These are phyloP conservation scores for Rhingia rostrata DNA, from an alignment of 2,888 invertebrate species.

Conservation along the genomic window DNA sequence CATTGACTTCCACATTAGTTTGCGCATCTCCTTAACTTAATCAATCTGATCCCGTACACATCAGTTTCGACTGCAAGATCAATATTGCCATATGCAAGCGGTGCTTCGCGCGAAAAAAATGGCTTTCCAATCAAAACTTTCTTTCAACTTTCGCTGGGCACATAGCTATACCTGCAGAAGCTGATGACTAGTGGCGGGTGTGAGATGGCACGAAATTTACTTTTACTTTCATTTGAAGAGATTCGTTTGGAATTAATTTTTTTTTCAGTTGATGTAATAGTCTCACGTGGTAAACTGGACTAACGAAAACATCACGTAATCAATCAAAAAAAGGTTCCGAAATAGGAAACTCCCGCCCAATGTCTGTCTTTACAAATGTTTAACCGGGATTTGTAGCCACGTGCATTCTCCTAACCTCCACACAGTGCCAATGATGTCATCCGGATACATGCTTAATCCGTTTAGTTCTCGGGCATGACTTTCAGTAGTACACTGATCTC, in stretches of 20 bases:
- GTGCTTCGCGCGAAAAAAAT: conserved; percentile 44
- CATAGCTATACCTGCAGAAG: conserved; percentile 18
- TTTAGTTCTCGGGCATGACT: conserved; percentile 38
- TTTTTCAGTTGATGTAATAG: conserved; percentile 34
- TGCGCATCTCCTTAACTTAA: conserved; percentile 41
- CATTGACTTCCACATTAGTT: background rate
- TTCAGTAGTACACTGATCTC: conserved; percentile 1
- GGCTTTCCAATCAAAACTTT: conserved; percentile 70
- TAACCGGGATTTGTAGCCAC: conserved; percentile 29
- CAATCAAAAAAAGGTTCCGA: conserved; percentile 11
- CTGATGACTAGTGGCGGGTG: conserved; percentile 45
- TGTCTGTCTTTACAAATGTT: conserved; percentile 8
- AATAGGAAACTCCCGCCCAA: conserved; percentile 45
- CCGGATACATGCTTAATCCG: conserved; percentile 55
- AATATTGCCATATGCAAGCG: conserved; percentile 22
- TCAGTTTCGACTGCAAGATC: conserved; percentile 11
- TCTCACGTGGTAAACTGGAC: conserved; percentile 51
- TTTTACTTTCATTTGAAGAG: conserved; percentile 69
- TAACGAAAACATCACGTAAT: conserved; percentile 46
- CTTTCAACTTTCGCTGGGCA: conserved; percentile 71
- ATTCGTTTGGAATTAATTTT: conserved; percentile 26
- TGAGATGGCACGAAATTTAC: conserved; percentile 50
- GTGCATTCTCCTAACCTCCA: conserved; percentile 33
- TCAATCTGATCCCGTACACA: conserved; percentile 33
- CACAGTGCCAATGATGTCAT: conserved; percentile 54